phyloP scores from a whole-genome alignment of 92 coral and sea anemone species.

The Parazoanthus atlanticus region DNA sequence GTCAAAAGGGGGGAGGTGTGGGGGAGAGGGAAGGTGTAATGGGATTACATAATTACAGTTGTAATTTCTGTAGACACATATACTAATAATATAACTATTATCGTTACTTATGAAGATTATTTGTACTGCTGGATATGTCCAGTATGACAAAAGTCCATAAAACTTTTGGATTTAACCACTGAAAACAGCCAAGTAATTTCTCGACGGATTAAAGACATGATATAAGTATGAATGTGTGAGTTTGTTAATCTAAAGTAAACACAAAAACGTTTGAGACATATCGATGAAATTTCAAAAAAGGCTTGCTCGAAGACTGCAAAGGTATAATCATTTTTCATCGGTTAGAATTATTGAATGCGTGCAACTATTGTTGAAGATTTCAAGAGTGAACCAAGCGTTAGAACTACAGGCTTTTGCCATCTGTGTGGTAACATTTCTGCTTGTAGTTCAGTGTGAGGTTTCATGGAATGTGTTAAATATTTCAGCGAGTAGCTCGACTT shows the following conservation, averaged over 20 bases:
- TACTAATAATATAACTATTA: too few species aligned
- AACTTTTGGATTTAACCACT: neutral
- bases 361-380: neutral
- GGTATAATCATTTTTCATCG: neutral
- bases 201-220: neutral
- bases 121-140: neutral
- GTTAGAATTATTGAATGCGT: neutral
- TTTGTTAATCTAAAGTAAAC: too few species aligned
- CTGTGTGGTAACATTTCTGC: slow-evolving; percentile 24
- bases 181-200: neutral
- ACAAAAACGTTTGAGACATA: neutral
- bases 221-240: too few species aligned
- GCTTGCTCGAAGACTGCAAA: neutral
- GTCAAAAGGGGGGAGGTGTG: too few species aligned
- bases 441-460: slow-evolving; percentile 34
- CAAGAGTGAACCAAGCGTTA: neutral
- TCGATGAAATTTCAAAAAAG: too few species aligned
- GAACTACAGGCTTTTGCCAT: neutral
- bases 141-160: neutral
- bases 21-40: too few species aligned
- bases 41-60: too few species aligned
- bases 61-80: too few species aligned
- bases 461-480: slow-evolving; percentile 52
- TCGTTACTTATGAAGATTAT: neutral
- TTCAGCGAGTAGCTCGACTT: slow-evolving; percentile 79